Base-by-base conservation (phyloP, 2,113 vertebrate species). In the Haemorhous mexicanus region DNA sequence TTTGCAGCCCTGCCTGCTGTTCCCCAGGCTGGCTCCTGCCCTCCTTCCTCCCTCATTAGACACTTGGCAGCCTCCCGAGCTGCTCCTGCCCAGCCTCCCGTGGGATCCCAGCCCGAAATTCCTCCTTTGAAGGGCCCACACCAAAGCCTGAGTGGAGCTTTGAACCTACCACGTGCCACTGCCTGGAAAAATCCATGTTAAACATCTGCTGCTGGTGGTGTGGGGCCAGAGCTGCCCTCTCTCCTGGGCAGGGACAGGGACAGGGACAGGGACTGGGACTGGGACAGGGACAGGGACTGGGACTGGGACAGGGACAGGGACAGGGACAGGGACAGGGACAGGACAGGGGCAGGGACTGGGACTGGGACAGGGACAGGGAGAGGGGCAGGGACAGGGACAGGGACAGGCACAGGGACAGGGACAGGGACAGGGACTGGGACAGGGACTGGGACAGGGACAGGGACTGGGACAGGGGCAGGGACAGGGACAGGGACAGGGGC, bases 51-150 rank as follows among this genome's bases (percentile, higher is more conserved):
- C 58, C 93, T 93, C 93, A 35, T 90, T 46, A 92, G 43, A 16
- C 0, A 0, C 61, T 94, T 35, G 41, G 79, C 80, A 70, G 68
- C 76, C 32, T 12, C 90, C 27, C 3, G 6, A 70, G 82, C 79
- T 20, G 2, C 27, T 94, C 85, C 91, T 77, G 33, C 6, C 7
- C 8, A 15, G 32, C 68, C 2, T 78, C 91, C 55, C 55, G 3
- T 0, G 49, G 93, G 91, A 95, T 7, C 28, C 7, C 1, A 14
- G 49, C 58, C 94, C 79, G 46, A 69, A 66, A 91, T 5, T 27
- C 30, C 43, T 84, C 46, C 94, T 95, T 96, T 96, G 93, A 96
- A 95, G 91, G 91, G 43, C 44, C 63, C 61, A 62, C 77, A 79
- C 82, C 88, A 95, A 96, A 97, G 95, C 52, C 46, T n/a, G 21